Percentiles rank a stretch among this genome's conserved stretches.
These are phyloP conservation scores for fruit fly (Drosophila melanogaster) DNA, from an alignment of 1,140 invertebrate species.

Conservation along the genomic window Release_6_plus_ISO1_MT NT_037436.4:17891001-17891500, in stretches of 20 bases:
- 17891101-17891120: conserved; percentile 89
- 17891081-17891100: conserved; percentile 91
- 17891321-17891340: conserved; percentile 6
- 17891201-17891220: conserved; percentile 30
- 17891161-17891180: conserved; percentile 45
- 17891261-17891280: conserved; percentile 21
- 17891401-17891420: neutral
- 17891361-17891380: neutral
- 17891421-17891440: no score
- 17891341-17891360: neutral
- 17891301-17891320: conserved; percentile 7
- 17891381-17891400: neutral
- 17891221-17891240: conserved; percentile 58
- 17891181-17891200: conserved; percentile 42
- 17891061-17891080: conserved; percentile 90
- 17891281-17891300: neutral
- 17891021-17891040: conserved; percentile 29
- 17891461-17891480: no score
- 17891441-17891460: no score
- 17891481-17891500: no score
- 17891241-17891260: conserved; percentile 77
- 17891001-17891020: conserved; percentile 51
- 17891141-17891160: conserved; percentile 63
- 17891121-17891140: conserved; percentile 57
- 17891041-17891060: conserved; percentile 82